A percentile compares a stretch with the other conserved stretches of the same genome.
Conservation (phyloP, 2,113 vertebrate genomes). For the Spea bombifrons region DNA sequence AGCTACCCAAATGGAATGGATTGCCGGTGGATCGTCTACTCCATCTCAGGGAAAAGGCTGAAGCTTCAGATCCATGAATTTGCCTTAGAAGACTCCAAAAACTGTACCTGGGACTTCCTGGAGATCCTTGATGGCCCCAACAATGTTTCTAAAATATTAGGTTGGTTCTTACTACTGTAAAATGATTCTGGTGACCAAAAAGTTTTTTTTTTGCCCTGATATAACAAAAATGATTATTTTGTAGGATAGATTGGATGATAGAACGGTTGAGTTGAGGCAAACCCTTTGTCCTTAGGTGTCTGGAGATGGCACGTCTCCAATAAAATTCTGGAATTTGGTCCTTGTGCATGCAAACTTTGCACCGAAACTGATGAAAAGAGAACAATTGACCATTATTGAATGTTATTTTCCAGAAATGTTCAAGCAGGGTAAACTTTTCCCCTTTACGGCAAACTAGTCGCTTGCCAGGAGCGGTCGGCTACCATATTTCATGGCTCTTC, state of each 20-base stretch:
- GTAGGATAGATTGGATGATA: neutral
- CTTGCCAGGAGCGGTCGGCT: too few relatives aligned
- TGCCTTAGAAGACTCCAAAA: constrained; percentile 3
- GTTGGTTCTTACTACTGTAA: neutral
- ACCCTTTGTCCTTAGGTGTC: neutral
- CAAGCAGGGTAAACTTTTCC: too few relatives aligned
- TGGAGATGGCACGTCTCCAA: neutral
- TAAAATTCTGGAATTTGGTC: too few relatives aligned
- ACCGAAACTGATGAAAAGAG: too few relatives aligned
- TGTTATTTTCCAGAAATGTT: too few relatives aligned
- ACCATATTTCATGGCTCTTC: too few relatives aligned
- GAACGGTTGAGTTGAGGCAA: neutral
- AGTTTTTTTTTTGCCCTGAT: neutral
- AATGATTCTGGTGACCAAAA: neutral
- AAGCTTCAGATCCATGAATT: constrained; percentile 27
- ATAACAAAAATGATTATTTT: neutral
- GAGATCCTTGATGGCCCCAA: constrained; percentile 34
- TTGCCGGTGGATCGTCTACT: constrained; percentile 40
- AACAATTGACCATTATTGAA: too few relatives aligned
- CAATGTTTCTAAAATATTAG: constrained; percentile 13
- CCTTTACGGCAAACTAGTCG: too few relatives aligned
- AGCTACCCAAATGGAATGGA: constrained; percentile 32
- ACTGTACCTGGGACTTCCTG: constrained; percentile 36
- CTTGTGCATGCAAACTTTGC: too few relatives aligned
- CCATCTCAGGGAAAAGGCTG: constrained; percentile 34